These are phyloP conservation scores for Amia ocellicauda DNA, from an alignment of 2,113 vertebrate genomes.

Conservation along the genomic window DNA sequence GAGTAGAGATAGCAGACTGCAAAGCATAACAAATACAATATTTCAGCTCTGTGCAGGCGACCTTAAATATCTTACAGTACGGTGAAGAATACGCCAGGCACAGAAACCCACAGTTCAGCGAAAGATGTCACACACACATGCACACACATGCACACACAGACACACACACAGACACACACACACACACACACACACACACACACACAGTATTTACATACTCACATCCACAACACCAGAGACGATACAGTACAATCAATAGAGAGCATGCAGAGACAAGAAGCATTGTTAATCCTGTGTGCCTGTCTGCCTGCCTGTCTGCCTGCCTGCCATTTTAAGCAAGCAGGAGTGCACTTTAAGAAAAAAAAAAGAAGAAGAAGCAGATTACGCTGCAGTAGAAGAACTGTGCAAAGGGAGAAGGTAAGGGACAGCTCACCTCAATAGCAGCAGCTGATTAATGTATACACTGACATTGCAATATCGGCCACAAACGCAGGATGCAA, in stretches of 20 bases:
- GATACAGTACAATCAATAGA: constrained; percentile 70
- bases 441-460: constrained; percentile 86
- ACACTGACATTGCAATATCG: constrained; percentile 83
- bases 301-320: constrained; percentile 72
- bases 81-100: not conserved
- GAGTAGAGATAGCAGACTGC: not conserved
- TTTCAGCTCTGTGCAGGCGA: not conserved
- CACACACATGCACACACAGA: constrained; percentile 50
- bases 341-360: constrained; percentile 40
- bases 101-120: constrained; percentile 42
- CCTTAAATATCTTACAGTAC: not conserved
- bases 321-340: constrained; percentile 76
- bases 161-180: constrained; percentile 71
- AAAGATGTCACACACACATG: constrained; percentile 39
- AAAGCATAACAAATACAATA: constrained; percentile 21
- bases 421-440: constrained; percentile 76
- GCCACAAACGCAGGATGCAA: constrained; percentile 79
- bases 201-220: constrained; percentile 74
- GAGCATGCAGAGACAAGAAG: constrained; percentile 71
- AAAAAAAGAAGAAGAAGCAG: constrained; percentile 39
- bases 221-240: constrained; percentile 70
- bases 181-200: constrained; percentile 51
- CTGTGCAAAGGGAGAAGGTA: constrained; percentile 62
- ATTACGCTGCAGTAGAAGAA: constrained; percentile 59
- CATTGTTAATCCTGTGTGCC: constrained; percentile 71